Percentiles rank a stretch among this genome's conserved stretches.
These are phyloP conservation scores for Xiphydria camelus DNA, from an alignment of 2,888 invertebrate genomes.

Conservation along the genomic window DNA sequence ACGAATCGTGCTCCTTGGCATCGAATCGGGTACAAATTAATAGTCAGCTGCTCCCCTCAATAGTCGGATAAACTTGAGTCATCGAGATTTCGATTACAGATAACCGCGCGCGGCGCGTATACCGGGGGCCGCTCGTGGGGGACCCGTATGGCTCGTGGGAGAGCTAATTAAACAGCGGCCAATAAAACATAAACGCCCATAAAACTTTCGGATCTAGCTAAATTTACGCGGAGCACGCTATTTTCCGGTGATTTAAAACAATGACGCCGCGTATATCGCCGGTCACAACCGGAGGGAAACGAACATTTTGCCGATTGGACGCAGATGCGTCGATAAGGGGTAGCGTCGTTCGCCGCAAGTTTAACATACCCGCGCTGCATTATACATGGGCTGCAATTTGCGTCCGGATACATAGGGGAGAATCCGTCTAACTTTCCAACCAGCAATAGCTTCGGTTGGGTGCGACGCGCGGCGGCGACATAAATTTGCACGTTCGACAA, in stretches of 20 bases:
- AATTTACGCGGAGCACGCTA: neutral
- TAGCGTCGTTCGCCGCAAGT: too few species aligned
- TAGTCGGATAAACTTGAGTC: conserved; percentile 2
- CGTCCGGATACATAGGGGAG: too few species aligned
- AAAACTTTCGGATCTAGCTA: conserved; percentile 1
- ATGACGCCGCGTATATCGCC: too few species aligned
- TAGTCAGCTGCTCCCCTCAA: neutral
- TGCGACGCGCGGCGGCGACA: too few species aligned
- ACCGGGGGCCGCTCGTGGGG: neutral
- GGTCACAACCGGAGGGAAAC: too few species aligned
- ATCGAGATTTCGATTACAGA: conserved; percentile 1
- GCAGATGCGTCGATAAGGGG: too few species aligned
- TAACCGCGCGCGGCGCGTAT: neutral
- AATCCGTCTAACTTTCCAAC: too few species aligned
- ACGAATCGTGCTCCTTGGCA: too few species aligned
- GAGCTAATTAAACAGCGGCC: neutral
- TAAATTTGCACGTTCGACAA: neutral
- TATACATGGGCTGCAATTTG: too few species aligned
- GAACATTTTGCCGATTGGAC: too few species aligned
- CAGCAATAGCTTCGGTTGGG: too few species aligned
- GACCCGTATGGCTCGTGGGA: neutral
- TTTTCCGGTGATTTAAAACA: conserved; percentile 1
- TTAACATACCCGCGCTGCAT: too few species aligned
- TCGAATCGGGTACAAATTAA: neutral
- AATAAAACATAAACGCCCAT: conserved; percentile 1